Evolutionary conservation across 2,113 vertebrate genomes (phyloP).

Genomic region (Dicentrarchus labrax): DNA sequence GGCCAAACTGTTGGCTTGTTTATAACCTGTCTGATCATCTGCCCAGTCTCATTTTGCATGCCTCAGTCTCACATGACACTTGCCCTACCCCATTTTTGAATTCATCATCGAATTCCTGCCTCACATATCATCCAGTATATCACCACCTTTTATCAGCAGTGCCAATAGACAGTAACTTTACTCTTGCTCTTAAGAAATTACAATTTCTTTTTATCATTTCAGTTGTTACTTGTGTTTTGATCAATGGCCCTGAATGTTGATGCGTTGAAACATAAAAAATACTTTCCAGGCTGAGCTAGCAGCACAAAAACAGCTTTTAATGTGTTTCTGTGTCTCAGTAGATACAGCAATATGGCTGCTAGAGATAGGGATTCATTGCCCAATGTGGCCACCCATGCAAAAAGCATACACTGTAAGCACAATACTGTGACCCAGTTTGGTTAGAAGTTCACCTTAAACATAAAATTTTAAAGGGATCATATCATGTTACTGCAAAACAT

Average conservation of each 20-base stretch:
- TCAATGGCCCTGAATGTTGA: conserved; percentile 14
- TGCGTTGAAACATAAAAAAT: conserved; percentile 20
- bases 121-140: neutral
- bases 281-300: neutral
- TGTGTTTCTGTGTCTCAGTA: neutral
- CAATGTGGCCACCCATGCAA: neutral
- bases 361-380: neutral
- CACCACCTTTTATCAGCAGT: neutral
- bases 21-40: neutral
- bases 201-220: neutral
- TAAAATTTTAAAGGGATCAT: neutral
- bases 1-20: too few species aligned
- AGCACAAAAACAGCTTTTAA: conserved; percentile 19
- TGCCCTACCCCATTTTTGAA: neutral
- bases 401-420: neutral
- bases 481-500: neutral
- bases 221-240: conserved; percentile 6
- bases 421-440: conserved; percentile 18
- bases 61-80: neutral
- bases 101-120: neutral
- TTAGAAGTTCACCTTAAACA: neutral
- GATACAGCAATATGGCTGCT: neutral
- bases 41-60: neutral
- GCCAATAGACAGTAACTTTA: neutral
- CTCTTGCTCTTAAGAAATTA: neutral